Percentiles rank a stretch among this genome's conserved stretches.
Conservation (phyloP, 1,140 invertebrate genomes). For the Vollenhovia emeryi region DNA sequence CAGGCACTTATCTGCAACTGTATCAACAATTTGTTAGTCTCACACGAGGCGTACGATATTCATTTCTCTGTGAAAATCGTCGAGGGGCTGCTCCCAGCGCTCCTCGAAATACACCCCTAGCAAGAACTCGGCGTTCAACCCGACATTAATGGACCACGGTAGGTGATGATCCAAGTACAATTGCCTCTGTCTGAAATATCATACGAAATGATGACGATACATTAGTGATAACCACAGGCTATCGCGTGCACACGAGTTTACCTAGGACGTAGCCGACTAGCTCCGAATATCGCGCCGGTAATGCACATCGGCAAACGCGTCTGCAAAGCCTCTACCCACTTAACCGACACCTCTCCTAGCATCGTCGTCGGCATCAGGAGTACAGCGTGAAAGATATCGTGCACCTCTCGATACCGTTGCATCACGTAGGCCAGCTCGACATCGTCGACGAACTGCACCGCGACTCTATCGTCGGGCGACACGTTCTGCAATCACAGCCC, state of each 20-base stretch:
- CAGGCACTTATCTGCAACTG: background rate
- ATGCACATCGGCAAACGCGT: conserved; percentile 96
- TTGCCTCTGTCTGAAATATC: conserved; percentile 89
- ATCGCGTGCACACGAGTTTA: conserved; percentile 79
- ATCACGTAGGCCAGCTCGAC: conserved; percentile 97
- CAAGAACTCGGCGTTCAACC: conserved; percentile 90
- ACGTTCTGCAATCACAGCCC: conserved; percentile 88
- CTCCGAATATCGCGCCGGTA: conserved; percentile 94
- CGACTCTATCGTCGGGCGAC: conserved; percentile 95
- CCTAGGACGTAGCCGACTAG: conserved; percentile 92
- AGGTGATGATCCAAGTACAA: conserved; percentile 93
- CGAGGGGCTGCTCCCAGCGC: conserved; percentile 95
- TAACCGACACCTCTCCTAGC: conserved; percentile 97
- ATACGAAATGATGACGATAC: background rate
- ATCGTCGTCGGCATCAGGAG: conserved; percentile 98
- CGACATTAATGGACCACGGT: conserved; percentile 95
- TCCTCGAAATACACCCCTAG: conserved; percentile 96
- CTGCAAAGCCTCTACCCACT: conserved; percentile 98
- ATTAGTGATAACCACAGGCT: background rate
- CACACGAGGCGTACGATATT: conserved; percentile 85
- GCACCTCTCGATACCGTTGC: conserved; percentile 98
- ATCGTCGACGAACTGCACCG: conserved; percentile 97
- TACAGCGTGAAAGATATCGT: conserved; percentile 97
- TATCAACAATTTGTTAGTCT: background rate
- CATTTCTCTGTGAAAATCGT: conserved; percentile 92